Evolutionary conservation across 1,140 invertebrate species (phyloP).

Genomic region (Homalodisca vitripennis): DNA sequence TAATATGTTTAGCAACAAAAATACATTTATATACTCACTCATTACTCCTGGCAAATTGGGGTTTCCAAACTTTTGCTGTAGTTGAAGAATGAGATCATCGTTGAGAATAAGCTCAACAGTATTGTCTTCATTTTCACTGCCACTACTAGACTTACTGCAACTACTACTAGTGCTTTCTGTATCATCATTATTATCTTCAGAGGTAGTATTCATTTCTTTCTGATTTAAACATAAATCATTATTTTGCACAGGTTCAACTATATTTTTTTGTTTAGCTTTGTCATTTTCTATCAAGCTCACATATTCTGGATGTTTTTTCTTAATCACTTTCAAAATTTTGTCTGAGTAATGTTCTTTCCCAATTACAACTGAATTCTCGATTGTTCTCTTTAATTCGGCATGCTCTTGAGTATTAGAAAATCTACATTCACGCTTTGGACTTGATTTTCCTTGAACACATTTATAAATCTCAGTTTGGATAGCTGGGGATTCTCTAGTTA

Average conservation of each 20-base stretch:
- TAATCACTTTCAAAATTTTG: slow-evolving; percentile 33
- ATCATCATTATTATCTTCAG: slow-evolving; percentile 17
- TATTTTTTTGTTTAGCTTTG: background rate
- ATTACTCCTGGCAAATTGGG: slow-evolving; percentile 7
- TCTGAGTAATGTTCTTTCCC: slow-evolving; percentile 32
- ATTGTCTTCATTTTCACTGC: slow-evolving; percentile 11
- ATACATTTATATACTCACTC: background rate
- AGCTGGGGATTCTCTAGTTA: background rate
- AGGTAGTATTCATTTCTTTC: background rate
- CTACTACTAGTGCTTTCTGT: background rate
- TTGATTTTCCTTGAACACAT: background rate
- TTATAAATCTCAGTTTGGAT: background rate
- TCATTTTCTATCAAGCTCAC: background rate
- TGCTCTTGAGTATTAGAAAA: background rate
- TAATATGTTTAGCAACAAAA: too few species aligned
- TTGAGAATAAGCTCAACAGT: background rate
- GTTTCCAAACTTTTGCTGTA: slow-evolving; percentile 30
- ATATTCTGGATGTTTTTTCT: slow-evolving; percentile 24
- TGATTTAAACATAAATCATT: too few species aligned
- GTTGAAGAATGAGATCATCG: slow-evolving; percentile 23
- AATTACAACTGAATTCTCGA: slow-evolving; percentile 34
- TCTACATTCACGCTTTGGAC: background rate
- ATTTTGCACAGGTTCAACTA: background rate
- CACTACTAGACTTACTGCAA: background rate
- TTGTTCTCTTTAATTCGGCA: slow-evolving; percentile 26